Conservation (phyloP, 1,140 invertebrate genomes). For the Drosophila bipectinata region DNA sequence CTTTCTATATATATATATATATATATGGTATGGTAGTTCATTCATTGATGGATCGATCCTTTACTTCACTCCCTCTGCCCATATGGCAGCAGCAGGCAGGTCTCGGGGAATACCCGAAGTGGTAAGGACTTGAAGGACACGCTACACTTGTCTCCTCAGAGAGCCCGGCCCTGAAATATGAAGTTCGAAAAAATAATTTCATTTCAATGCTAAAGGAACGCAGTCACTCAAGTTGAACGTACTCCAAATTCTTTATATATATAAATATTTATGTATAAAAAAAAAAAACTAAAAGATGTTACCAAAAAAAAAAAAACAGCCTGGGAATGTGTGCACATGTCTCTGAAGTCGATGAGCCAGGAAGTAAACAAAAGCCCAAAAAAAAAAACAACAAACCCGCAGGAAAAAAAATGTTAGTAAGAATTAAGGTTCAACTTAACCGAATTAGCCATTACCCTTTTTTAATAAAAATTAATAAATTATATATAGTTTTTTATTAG, state of each 20-base stretch:
- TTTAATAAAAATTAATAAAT: not conserved
- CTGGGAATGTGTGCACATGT: slow-evolving; percentile 72
- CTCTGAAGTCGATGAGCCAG: slow-evolving; percentile 65
- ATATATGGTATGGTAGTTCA: not conserved
- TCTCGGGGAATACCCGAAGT: slow-evolving; percentile 17
- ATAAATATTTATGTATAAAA: not conserved
- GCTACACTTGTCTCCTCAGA: slow-evolving; percentile 61
- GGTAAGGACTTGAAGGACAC: slow-evolving; percentile 51
- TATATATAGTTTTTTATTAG: too few relatives aligned
- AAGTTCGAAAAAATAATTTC: slow-evolving; percentile 80
- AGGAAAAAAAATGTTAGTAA: slow-evolving; percentile 17
- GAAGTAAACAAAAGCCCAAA: slow-evolving; percentile 69
- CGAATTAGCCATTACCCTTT: slow-evolving; percentile 13
- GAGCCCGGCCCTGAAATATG: slow-evolving; percentile 65
- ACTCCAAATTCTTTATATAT: slow-evolving; percentile 45
- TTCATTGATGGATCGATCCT: slow-evolving; percentile 56
- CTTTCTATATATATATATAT: not conserved
- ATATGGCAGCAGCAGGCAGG: slow-evolving; percentile 27
- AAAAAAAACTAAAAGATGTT: slow-evolving; percentile 7
- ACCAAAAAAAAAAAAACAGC: slow-evolving; percentile 39
- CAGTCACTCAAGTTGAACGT: slow-evolving; percentile 77
- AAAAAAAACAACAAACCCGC: slow-evolving; percentile 5
- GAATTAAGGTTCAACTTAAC: not conserved
- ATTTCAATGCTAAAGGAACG: slow-evolving; percentile 57
- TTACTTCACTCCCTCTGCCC: slow-evolving; percentile 13